Base-by-base conservation (phyloP, 2,888 invertebrate genomes). In the Leptinotarsa haldemani region DNA sequence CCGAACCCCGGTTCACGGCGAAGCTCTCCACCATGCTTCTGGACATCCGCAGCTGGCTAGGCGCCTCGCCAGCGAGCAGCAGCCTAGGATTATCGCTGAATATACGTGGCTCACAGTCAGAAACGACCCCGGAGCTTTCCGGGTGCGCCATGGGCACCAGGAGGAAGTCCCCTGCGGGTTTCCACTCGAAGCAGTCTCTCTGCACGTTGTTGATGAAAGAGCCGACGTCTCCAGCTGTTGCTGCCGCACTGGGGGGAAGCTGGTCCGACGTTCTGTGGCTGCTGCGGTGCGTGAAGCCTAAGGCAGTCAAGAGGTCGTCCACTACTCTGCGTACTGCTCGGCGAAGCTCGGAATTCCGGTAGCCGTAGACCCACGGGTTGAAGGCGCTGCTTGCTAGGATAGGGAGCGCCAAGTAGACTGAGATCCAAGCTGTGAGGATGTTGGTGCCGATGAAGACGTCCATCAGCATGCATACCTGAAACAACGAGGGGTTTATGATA, bases 291-390 rank as follows among this genome's bases (percentile, higher is more conserved):
- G 86, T 86, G 79, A 87, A 86, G 7, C 87, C 87, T 18, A 89
- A 83, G 2, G 88, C 82, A 2, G 87, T 87, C 4, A 90, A 85
- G 2, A 90, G 79, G 67, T 90, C 89, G 77, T 90, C 90, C 4
- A 90, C 87, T 20, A 91, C 89, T 64, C 90, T 88, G 12, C 89
- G 86, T 1, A 91, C 91, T 1, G 91, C 91, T 0, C 89, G 85
- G 16, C 91, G 88, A 80, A 92, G 89, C 82, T 92, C 92, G 0
- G 90, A 88, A 80, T 91, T 92, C 77, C 91, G 89, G 82, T 90
- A 92, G 3, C 91, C 92, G 84, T 92, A 92, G 52, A 92, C 89
- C 91, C 92, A 92, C 0, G 92, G 92, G 82, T 92, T 92, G 73
- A 90, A 86, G 9, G 91, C 90, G 82, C 90, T 90, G 83, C 90